A percentile compares a stretch with the other conserved stretches of the same genome.
These are phyloP conservation scores for Condylostylus longicornis DNA, from an alignment of 1,140 invertebrate genomes.

Conservation along the genomic window DNA sequence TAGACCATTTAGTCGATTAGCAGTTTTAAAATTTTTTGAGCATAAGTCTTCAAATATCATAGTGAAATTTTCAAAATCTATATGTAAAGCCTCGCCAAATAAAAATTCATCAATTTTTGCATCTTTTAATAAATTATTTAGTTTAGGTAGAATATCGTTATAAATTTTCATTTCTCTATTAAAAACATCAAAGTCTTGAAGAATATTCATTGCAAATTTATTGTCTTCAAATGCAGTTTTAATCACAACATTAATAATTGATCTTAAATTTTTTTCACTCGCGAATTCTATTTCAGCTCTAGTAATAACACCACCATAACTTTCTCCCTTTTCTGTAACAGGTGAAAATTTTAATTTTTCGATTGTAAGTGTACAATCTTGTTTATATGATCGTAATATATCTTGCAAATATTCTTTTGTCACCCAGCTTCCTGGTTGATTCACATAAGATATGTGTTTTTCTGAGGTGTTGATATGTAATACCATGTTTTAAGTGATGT, in stretches of 20 bases:
- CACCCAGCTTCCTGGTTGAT: too few relatives aligned
- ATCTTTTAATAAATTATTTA: constrained; percentile 17
- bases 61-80: constrained; percentile 17
- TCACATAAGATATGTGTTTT: too few relatives aligned
- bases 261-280: constrained; percentile 5
- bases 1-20: constrained; percentile 35
- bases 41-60: constrained; percentile 28
- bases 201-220: constrained; percentile 17
- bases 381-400: constrained; percentile 15
- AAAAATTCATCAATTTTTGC: constrained; percentile 19
- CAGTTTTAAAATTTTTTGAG: constrained; percentile 31
- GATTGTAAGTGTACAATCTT: constrained; percentile 15
- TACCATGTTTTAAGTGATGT: too few relatives aligned
- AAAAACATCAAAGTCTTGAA: constrained; percentile 27
- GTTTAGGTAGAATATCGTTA: constrained; percentile 23
- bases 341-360: constrained; percentile 13
- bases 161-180: constrained; percentile 29
- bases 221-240: constrained; percentile 25
- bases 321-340: constrained; percentile 26
- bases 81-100: constrained; percentile 22
- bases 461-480: too few relatives aligned
- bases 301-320: constrained; percentile 25
- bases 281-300: constrained; percentile 15
- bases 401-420: constrained; percentile 17
- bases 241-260: constrained; percentile 13